A percentile compares a stretch with the other conserved stretches of the same genome.
Evolutionary conservation across 2,888 invertebrate species (phyloP).

Genomic region (Lucinisca nassula): DNA sequence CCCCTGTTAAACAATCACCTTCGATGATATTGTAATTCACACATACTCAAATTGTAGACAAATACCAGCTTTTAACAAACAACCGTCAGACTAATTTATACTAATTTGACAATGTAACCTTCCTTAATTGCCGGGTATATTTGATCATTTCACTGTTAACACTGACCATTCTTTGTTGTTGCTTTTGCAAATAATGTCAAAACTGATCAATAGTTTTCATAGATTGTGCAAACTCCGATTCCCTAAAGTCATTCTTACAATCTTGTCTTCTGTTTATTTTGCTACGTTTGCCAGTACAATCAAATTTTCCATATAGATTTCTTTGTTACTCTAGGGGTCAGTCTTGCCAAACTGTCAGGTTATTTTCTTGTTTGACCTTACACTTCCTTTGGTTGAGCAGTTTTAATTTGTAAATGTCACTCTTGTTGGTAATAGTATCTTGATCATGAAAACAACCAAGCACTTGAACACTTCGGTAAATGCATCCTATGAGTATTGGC

Average conservation of each 20-base stretch:
- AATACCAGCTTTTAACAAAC: neutral
- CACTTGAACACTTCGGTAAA: too few species aligned
- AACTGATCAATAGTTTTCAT: conserved; percentile 1
- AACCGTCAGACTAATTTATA: neutral
- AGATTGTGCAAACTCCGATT: neutral
- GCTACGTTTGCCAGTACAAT: neutral
- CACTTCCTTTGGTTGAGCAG: neutral
- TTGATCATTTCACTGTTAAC: neutral
- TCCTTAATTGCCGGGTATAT: neutral
- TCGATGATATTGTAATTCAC: conserved; percentile 7
- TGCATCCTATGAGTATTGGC: too few species aligned
- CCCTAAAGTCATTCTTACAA: neutral
- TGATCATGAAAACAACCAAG: too few species aligned
- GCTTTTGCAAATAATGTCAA: neutral
- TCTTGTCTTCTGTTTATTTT: neutral
- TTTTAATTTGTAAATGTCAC: neutral
- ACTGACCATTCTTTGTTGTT: neutral
- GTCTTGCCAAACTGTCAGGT: neutral
- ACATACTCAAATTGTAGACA: neutral
- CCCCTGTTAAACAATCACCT: neutral
- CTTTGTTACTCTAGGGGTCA: neutral
- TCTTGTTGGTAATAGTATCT: neutral
- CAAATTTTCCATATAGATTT: neutral
- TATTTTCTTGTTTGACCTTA: neutral
- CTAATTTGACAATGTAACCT: conserved; percentile 3